phyloP scores from a whole-genome alignment of 2,113 vertebrate species.

The Terrapene triunguis region DNA sequence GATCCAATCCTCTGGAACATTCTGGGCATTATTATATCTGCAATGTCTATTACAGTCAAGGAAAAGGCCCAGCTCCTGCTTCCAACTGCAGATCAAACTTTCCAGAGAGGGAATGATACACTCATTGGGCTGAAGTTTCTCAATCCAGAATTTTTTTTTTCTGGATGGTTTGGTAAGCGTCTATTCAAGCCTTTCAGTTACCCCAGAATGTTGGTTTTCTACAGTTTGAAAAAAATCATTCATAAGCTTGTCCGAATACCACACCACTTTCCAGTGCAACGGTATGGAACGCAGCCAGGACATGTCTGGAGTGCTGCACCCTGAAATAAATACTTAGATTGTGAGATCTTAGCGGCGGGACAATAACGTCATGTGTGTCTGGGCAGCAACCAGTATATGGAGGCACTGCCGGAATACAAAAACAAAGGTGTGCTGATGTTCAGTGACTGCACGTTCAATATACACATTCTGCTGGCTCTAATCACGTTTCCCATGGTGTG shows the following conservation, averaged over 20 bases:
- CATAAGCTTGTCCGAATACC: not conserved
- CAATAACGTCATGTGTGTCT: not conserved
- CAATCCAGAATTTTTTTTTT: not conserved
- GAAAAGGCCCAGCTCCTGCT: not conserved
- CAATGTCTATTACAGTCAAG: fast-evolving
- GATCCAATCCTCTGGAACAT: fast-evolving
- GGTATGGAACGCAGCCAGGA: not conserved
- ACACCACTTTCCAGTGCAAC: not conserved
- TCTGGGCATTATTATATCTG: fast-evolving
- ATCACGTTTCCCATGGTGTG: not conserved
- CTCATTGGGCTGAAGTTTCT: not conserved
- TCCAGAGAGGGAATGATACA: not conserved
- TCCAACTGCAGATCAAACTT: not conserved
- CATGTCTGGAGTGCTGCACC: not conserved
- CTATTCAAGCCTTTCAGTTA: not conserved
- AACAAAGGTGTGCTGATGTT: not conserved
- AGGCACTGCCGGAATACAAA: not conserved
- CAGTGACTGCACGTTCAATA: not conserved
- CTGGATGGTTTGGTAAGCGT: not conserved
- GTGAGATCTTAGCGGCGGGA: not conserved
- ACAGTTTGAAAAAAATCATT: not conserved
- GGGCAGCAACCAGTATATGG: not conserved
- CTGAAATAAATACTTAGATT: not conserved
- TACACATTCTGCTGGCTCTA: not conserved
- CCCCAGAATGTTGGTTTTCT: not conserved